These are phyloP conservation scores for Stichodactyla helianthus DNA, from an alignment of 64 coral and sea anemone species.

Conservation along the genomic window DNA sequence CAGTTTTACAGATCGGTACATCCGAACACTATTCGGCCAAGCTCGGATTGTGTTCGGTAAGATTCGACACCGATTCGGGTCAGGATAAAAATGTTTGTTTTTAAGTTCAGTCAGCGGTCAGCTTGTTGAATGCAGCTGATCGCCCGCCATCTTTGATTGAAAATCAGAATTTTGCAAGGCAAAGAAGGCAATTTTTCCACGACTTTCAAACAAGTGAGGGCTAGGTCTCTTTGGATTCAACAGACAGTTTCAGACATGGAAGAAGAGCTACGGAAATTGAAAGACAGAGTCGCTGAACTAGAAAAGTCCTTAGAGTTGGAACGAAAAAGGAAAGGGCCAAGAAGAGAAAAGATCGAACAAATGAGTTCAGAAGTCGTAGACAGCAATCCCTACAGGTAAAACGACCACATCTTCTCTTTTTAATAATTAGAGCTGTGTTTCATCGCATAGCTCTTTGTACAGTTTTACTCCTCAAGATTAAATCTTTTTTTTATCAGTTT, in stretches of 20 bases:
- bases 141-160: constrained; percentile 11
- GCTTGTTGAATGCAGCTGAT: constrained; percentile 1
- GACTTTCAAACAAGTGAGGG: neutral
- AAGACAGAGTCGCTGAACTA: constrained; percentile 74
- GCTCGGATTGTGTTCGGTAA: neutral
- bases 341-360: constrained; percentile 63
- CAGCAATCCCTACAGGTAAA: constrained; percentile 94
- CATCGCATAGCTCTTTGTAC: neutral
- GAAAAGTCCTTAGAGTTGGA: constrained; percentile 76
- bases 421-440: neutral
- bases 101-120: neutral
- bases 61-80: neutral
- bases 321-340: constrained; percentile 70
- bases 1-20: neutral
- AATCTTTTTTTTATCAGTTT: neutral
- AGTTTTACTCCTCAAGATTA: neutral
- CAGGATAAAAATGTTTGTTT: neutral
- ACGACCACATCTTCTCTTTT: neutral
- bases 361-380: constrained; percentile 98
- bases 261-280: constrained; percentile 75
- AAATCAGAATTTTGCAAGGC: neutral
- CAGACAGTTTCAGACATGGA: constrained; percentile 41
- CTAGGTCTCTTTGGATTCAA: neutral
- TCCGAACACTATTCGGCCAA: too few relatives aligned
- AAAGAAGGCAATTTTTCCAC: neutral